Percentiles rank a stretch among this genome's conserved stretches.
Conservation (phyloP, 2,888 invertebrate species). For the Anoncus sp. region DNA sequence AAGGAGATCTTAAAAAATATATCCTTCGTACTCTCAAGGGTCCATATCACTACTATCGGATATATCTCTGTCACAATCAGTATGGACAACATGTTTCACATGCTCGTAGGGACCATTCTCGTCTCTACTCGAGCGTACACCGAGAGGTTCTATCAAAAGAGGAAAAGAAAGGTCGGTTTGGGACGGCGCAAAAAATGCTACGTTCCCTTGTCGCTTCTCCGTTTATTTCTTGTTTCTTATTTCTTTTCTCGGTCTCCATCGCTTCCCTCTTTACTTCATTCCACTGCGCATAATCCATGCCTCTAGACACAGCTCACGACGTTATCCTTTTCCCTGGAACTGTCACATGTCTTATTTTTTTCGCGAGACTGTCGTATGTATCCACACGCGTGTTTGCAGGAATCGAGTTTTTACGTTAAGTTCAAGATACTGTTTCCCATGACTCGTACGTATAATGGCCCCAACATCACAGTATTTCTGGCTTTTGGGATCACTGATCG, state of each 20-base stretch:
- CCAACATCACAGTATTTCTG: too few relatives aligned
- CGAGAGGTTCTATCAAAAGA: conserved; percentile 57
- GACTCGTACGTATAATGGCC: too few relatives aligned
- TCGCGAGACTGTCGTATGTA: conserved; percentile 1
- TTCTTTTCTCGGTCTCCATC: conserved; percentile 38
- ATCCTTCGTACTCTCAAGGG: conserved; percentile 27
- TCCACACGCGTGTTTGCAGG: conserved; percentile 52
- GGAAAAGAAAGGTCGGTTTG: conserved; percentile 50
- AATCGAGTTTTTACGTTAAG: conserved; percentile 11
- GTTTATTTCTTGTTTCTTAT: conserved; percentile 41
- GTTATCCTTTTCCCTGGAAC: conserved; percentile 47
- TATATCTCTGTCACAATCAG: conserved; percentile 35
- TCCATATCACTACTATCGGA: conserved; percentile 8
- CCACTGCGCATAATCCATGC: conserved; percentile 22
- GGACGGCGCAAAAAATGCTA: conserved; percentile 44
- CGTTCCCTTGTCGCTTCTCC: conserved; percentile 47
- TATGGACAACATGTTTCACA: conserved; percentile 40
- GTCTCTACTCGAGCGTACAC: conserved; percentile 37
- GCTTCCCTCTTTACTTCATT: conserved; percentile 38
- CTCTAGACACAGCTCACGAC: conserved; percentile 15
- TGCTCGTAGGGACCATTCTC: conserved; percentile 26
- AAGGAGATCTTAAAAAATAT: conserved; percentile 62
- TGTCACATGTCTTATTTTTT: background rate
- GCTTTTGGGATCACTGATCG: background rate
- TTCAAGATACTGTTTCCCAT: background rate